A percentile compares a stretch with the other conserved stretches of the same genome.
phyloP scores from a whole-genome alignment of 2,888 invertebrate species.

The Apoda limacodes region DNA sequence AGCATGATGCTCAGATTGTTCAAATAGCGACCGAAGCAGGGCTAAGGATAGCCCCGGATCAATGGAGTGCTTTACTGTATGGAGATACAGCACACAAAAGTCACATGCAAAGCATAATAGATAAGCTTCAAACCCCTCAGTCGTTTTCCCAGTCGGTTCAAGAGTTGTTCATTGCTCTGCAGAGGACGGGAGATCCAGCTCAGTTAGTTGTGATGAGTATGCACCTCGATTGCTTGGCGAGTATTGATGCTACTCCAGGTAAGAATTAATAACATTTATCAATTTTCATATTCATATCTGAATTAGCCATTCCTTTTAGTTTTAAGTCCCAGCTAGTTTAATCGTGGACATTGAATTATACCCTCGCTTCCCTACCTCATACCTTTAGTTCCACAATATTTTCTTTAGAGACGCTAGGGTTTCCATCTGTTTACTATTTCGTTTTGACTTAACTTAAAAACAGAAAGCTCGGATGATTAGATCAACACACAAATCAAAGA shows the following conservation, averaged over 20 bases:
- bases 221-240: slow-evolving; percentile 86
- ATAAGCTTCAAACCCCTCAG: slow-evolving; percentile 93
- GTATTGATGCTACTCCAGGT: slow-evolving; percentile 89
- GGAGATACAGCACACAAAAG: slow-evolving; percentile 96
- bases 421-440: no score
- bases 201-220: slow-evolving; percentile 80
- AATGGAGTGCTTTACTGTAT: slow-evolving; percentile 97
- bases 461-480: no score
- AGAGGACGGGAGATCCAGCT: slow-evolving; percentile 86
- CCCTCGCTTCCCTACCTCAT: no score
- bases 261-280: slow-evolving; percentile 22
- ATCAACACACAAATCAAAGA: no score
- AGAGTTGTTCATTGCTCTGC: slow-evolving; percentile 90
- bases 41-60: slow-evolving; percentile 95
- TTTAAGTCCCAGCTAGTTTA: no score
- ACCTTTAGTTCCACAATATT: no score
- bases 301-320: no score
- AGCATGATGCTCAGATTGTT: slow-evolving; percentile 98
- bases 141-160: slow-evolving; percentile 93
- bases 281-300: no score
- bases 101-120: slow-evolving; percentile 92
- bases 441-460: no score
- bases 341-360: no score
- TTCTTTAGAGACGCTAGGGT: no score
- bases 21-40: slow-evolving; percentile 99